phyloP scores from a whole-genome alignment of 2,113 vertebrate species.

The Gymnobelideus leadbeateri region DNA sequence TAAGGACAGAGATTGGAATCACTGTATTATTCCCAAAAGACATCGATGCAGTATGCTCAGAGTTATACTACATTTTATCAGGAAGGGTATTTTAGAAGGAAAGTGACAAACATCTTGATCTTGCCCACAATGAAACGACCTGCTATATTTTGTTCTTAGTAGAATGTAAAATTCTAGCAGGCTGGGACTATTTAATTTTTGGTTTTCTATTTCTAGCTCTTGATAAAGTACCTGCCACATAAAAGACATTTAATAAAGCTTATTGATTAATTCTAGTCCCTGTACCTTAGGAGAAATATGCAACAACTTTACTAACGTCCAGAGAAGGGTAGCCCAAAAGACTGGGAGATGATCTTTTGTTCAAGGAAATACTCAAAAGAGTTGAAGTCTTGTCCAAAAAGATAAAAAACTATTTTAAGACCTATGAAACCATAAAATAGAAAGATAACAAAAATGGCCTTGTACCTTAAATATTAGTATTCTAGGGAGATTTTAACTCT shows the following conservation, averaged over 20 bases:
- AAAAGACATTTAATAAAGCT: not conserved
- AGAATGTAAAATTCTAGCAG: not conserved
- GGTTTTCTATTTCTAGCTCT: not conserved
- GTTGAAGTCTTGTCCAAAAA: not conserved
- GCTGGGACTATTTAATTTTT: not conserved
- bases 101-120: not conserved
- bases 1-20: not conserved
- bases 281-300: not conserved
- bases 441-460: not conserved
- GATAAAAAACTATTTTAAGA: not conserved
- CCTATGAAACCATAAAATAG: not conserved
- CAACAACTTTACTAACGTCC: not conserved
- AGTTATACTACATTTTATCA: not conserved
- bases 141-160: not conserved
- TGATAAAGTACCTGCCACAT: not conserved
- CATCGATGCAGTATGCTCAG: not conserved
- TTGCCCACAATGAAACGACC: not conserved
- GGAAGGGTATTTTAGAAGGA: not conserved
- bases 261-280: not conserved
- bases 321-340: not conserved
- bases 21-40: not conserved
- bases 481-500: not conserved
- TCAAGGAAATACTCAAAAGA: not conserved
- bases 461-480: not conserved
- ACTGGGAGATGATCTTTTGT: not conserved